phyloP scores from a whole-genome alignment of 2,113 vertebrate species.

The Sebastes fasciatus region DNA sequence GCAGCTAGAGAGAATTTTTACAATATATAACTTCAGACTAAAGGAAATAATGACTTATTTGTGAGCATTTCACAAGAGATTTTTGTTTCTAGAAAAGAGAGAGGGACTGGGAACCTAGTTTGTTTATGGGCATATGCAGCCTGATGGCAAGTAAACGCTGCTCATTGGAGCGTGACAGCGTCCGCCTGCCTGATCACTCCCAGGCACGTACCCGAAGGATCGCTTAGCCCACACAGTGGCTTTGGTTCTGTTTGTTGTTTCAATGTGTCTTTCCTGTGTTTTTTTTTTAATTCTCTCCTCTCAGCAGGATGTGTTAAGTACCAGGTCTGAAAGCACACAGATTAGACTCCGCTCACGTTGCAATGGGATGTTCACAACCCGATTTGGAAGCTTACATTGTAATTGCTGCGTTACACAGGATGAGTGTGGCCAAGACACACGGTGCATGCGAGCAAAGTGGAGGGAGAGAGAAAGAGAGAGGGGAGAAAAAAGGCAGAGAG shows the following conservation, averaged over 20 bases:
- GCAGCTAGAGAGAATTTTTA: constrained; percentile 23
- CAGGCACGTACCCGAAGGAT: constrained; percentile 64
- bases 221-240: constrained; percentile 63
- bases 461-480: background rate
- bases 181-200: constrained; percentile 64
- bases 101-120: constrained; percentile 42
- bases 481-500: background rate
- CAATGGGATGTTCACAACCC: constrained; percentile 38
- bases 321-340: constrained; percentile 60
- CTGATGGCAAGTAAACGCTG: constrained; percentile 60
- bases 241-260: constrained; percentile 40
- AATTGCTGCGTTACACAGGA: constrained; percentile 11
- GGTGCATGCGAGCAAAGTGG: constrained; percentile 7
- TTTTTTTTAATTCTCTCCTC: constrained; percentile 26
- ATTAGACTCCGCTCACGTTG: constrained; percentile 36
- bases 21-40: constrained; percentile 24
- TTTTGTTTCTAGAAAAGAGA: constrained; percentile 28
- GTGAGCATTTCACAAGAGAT: constrained; percentile 35
- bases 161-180: constrained; percentile 56
- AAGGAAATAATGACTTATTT: constrained; percentile 58
- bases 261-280: constrained; percentile 2
- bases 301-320: constrained; percentile 51
- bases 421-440: background rate
- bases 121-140: constrained; percentile 57
- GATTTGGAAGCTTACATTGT: constrained; percentile 43